phyloP scores from a whole-genome alignment of 2,888 invertebrate species.

The Scotopteryx bipunctaria region DNA sequence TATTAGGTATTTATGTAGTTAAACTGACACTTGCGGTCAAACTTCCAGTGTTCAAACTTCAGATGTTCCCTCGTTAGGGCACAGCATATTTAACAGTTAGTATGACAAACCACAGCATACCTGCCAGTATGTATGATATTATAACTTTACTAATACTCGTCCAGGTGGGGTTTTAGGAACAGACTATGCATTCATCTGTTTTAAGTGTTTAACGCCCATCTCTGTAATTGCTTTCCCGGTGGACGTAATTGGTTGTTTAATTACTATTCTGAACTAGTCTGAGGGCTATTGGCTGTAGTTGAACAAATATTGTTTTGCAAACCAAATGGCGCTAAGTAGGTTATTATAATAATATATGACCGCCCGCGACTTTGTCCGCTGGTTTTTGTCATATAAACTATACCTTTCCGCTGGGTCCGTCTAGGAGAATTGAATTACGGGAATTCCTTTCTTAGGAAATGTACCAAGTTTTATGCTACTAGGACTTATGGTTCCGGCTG shows the following conservation, averaged over 20 bases:
- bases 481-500: too few relatives aligned
- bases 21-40: slow-evolving; percentile 6
- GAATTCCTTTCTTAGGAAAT: too few relatives aligned
- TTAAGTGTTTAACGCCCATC: not conserved
- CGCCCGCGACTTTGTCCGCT: too few relatives aligned
- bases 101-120: not conserved
- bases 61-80: slow-evolving; percentile 4
- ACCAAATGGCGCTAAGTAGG: too few relatives aligned
- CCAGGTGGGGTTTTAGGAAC: not conserved
- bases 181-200: not conserved
- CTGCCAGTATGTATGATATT: not conserved
- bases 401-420: too few relatives aligned
- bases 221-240: not conserved
- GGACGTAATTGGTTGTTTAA: not conserved
- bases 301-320: too few relatives aligned
- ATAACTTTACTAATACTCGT: slow-evolving; percentile 14
- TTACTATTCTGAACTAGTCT: not conserved
- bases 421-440: too few relatives aligned
- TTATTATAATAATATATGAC: too few relatives aligned
- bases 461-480: too few relatives aligned
- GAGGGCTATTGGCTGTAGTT: too few relatives aligned
- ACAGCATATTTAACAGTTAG: not conserved
- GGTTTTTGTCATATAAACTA: too few relatives aligned
- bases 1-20: not conserved
- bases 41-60: not conserved